These are phyloP conservation scores for Paradisaea rubra DNA, from an alignment of 2,113 vertebrate species.

Conservation along the genomic window DNA sequence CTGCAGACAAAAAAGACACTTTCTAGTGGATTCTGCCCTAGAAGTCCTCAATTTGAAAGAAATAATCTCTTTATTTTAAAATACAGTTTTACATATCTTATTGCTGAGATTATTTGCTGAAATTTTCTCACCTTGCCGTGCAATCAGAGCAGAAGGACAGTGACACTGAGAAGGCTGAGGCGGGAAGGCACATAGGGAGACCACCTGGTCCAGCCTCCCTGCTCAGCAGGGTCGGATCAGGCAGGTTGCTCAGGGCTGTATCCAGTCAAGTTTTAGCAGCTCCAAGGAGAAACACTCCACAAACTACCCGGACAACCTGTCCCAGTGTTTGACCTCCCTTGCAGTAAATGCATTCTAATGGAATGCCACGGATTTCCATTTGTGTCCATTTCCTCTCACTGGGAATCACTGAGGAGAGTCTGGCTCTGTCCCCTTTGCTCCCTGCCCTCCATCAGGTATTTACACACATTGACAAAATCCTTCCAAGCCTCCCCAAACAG, in stretches of 20 bases:
- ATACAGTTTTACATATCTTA: not conserved
- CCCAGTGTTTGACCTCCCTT: not conserved
- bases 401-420: not conserved
- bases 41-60: not conserved
- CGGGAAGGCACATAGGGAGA: not conserved
- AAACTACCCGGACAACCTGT: not conserved
- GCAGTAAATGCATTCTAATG: not conserved
- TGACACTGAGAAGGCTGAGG: not conserved
- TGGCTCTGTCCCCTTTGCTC: not conserved
- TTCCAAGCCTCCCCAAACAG: not conserved
- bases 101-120: not conserved
- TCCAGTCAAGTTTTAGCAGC: not conserved
- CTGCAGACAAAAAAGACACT: not conserved
- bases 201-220: not conserved
- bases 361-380: not conserved
- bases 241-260: not conserved
- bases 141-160: not conserved
- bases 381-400: not conserved
- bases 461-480: not conserved
- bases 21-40: not conserved
- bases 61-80: not conserved
- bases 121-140: not conserved
- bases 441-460: not conserved
- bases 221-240: not conserved
- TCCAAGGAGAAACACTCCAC: not conserved